A percentile compares a stretch with the other conserved stretches of the same genome.
These are phyloP conservation scores for Tympanuchus pallidicinctus DNA, from an alignment of 2,113 vertebrate genomes.

Conservation along the genomic window DNA sequence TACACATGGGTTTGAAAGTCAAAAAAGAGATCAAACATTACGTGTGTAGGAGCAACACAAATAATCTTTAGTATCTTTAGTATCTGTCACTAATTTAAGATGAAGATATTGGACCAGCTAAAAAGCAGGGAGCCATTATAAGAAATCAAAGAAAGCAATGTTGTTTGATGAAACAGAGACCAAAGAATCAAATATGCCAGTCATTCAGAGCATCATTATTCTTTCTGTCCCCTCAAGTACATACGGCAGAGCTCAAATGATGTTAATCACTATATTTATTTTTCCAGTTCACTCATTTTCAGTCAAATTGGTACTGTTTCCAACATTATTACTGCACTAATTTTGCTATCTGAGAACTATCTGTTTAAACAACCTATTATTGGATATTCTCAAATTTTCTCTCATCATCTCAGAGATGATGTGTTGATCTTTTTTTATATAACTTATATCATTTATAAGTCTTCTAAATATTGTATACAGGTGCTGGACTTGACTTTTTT, in stretches of 20 bases:
- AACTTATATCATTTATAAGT: neutral
- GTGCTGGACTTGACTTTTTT: neutral
- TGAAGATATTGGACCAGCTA: neutral
- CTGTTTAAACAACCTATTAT: neutral
- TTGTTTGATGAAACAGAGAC: neutral
- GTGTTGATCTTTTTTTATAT: neutral
- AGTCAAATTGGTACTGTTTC: neutral
- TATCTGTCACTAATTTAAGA: neutral
- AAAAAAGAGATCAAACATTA: neutral
- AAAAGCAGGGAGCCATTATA: neutral
- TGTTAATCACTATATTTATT: neutral
- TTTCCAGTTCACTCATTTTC: neutral
- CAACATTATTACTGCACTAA: neutral
- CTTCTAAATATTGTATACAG: neutral
- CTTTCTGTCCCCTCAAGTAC: neutral
- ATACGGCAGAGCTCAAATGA: neutral
- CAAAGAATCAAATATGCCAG: neutral
- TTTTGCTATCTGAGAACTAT: neutral
- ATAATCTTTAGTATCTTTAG: neutral
- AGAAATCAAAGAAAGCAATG: neutral
- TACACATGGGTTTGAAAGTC: neutral
- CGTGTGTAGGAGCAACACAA: neutral
- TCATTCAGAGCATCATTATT: neutral
- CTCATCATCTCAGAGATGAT: neutral
- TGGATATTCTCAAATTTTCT: neutral